Evolutionary conservation across 2,797 vertebrate species (phyloP), one percentile per base, ranked within the genome.

Genomic region (Coccyzus lansbergi): DNA sequence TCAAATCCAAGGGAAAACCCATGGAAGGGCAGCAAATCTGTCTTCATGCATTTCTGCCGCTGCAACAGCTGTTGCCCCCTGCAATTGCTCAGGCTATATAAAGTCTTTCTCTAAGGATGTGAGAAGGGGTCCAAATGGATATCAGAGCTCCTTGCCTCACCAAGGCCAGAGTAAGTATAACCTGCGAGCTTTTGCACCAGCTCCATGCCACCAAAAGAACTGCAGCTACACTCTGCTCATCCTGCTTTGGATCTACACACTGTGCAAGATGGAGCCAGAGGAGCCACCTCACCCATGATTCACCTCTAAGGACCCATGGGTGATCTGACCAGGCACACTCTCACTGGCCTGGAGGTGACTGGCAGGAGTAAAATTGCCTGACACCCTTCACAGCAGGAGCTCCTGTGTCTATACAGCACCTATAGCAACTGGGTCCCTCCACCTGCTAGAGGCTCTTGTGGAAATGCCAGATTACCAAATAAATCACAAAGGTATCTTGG

Each of bases 11-110:
- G 28, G 26, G 40, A 65, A 74, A 69, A 7, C 38, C 49, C 4
- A 1, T 0, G 1, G 38, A 77, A 71, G 36, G 12, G 10, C 1
- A 0, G 14, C 64, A 85, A 87, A 67, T 6, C 8, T 0, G 0
- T 13, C 36, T 55, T 53, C 42, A 51, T 0, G 0, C 12, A 1
- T 15, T 42, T 75, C 9, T 75, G 49, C 34, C 42, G 38, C 71
- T 69, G n/a, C 3, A 29, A 29, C 22, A 58, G 38, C 49, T 64
- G 26, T 28, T 7, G 4, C 4, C 8, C 13, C 59, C 55, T 1
- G 0, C 34, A 65, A 12, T 21, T 0, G 0, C 14, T 69, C 42
- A n/a, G 78, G n/a, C 46, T n/a, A 42, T 42, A 53, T 9, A 28
- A 65, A n/a, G 16, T 40, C 3, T 28, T 21, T 49, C 58, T 59